These are phyloP conservation scores for Pseudococcus jackbeardsleyi DNA, from an alignment of 2,888 invertebrate genomes.

Conservation along the genomic window DNA sequence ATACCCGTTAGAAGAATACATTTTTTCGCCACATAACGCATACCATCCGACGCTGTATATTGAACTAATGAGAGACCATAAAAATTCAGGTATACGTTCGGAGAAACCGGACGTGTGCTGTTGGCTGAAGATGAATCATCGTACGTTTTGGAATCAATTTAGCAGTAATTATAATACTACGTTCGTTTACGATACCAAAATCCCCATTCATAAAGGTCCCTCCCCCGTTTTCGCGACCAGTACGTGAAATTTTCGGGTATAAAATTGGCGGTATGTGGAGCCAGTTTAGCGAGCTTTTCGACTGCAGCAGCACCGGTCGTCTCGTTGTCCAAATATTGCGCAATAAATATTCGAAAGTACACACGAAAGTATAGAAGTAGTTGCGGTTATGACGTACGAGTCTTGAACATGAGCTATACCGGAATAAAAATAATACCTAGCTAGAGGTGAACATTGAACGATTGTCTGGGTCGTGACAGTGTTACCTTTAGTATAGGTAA, in stretches of 20 bases:
- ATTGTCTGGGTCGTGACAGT: not conserved
- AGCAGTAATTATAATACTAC: too few species aligned
- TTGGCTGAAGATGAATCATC: not conserved
- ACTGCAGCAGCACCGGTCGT: too few species aligned
- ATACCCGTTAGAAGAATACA: not conserved
- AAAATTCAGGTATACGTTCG: not conserved
- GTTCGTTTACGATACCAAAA: not conserved
- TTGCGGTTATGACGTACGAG: not conserved
- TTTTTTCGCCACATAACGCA: not conserved
- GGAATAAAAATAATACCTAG: not conserved
- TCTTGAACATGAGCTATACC: not conserved
- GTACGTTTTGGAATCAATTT: too few species aligned
- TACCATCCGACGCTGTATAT: too few species aligned
- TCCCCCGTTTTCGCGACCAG: too few species aligned
- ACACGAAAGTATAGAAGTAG: not conserved
- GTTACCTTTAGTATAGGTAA: not conserved
- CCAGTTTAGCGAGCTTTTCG: not conserved
- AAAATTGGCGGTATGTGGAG: not conserved
- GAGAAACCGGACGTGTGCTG: not conserved
- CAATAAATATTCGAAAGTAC: conserved; percentile 18
- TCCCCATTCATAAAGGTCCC: not conserved
- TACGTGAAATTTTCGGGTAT: not conserved
- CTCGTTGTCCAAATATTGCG: too few species aligned
- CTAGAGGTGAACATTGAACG: not conserved
- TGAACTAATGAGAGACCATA: not conserved